Percentiles rank a stretch among this genome's conserved stretches.
phyloP scores from a whole-genome alignment of 2,888 invertebrate species.

The Xestoiulus laeticollis region DNA sequence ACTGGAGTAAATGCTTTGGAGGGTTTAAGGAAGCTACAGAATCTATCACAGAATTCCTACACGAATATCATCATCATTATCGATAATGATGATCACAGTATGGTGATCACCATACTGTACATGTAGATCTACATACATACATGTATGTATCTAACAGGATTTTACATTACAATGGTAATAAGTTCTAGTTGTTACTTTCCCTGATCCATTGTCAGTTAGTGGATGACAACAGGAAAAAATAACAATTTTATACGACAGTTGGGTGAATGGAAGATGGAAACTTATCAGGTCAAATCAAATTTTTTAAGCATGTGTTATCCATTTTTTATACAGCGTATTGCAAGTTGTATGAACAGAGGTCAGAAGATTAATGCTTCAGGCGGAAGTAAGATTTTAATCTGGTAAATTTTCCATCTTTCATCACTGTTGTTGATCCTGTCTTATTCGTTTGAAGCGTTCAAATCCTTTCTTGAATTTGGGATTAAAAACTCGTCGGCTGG shows the following conservation, averaged over 20 bases:
- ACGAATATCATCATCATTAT: too few species aligned
- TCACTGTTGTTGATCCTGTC: background rate
- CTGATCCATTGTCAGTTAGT: background rate
- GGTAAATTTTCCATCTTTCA: background rate
- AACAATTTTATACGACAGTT: background rate
- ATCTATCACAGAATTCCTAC: background rate
- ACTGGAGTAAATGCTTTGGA: too few species aligned
- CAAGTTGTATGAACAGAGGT: background rate
- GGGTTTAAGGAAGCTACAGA: background rate
- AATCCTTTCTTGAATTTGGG: background rate
- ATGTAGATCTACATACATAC: background rate
- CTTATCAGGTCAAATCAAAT: background rate
- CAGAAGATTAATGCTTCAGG: background rate
- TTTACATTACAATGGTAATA: constrained; percentile 1
- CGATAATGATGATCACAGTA: too few species aligned
- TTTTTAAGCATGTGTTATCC: background rate
- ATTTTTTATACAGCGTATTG: background rate
- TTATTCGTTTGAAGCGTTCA: background rate
- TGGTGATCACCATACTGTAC: too few species aligned
- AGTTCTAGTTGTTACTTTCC: background rate
- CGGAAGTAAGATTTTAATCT: background rate
- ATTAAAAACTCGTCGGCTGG: background rate
- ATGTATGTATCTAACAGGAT: background rate
- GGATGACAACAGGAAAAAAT: background rate
- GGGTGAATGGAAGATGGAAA: background rate